Evolutionary conservation across 2,888 invertebrate species (phyloP).

Genomic region (Nomada ferruginata): DNA sequence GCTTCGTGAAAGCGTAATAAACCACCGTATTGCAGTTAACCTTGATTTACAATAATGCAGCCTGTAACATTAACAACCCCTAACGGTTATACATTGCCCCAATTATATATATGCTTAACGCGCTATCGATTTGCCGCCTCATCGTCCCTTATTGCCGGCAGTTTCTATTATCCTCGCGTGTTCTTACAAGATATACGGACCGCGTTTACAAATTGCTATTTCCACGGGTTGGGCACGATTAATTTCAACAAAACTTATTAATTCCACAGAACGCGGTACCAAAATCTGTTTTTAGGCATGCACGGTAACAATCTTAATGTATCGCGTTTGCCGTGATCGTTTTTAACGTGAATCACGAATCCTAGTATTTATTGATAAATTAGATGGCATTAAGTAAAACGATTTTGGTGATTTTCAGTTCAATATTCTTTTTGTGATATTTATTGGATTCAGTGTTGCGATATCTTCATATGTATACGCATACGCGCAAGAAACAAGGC

Average conservation of each 20-base stretch:
- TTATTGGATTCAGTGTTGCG: too few species aligned
- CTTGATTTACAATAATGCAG: conserved; percentile 80
- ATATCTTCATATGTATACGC: too few species aligned
- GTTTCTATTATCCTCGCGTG: conserved; percentile 52
- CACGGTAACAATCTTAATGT: background rate
- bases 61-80: conserved; percentile 78
- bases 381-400: too few species aligned
- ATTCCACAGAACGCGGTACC: background rate
- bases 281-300: background rate
- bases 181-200: conserved; percentile 44
- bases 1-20: conserved; percentile 76
- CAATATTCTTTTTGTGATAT: too few species aligned
- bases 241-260: conserved; percentile 31
- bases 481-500: too few species aligned
- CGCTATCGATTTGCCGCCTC: conserved; percentile 73
- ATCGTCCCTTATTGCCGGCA: conserved; percentile 62
- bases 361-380: too few species aligned
- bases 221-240: conserved; percentile 39
- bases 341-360: too few species aligned
- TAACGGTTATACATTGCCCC: conserved; percentile 79
- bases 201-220: conserved; percentile 38
- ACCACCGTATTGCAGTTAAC: conserved; percentile 76
- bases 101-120: conserved; percentile 70
- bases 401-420: too few species aligned
- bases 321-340: background rate